A percentile compares a stretch with the other conserved stretches of the same genome.
These are phyloP conservation scores for Nerophis ophidion DNA, from an alignment of 2,113 vertebrate genomes.

Conservation along the genomic window DNA sequence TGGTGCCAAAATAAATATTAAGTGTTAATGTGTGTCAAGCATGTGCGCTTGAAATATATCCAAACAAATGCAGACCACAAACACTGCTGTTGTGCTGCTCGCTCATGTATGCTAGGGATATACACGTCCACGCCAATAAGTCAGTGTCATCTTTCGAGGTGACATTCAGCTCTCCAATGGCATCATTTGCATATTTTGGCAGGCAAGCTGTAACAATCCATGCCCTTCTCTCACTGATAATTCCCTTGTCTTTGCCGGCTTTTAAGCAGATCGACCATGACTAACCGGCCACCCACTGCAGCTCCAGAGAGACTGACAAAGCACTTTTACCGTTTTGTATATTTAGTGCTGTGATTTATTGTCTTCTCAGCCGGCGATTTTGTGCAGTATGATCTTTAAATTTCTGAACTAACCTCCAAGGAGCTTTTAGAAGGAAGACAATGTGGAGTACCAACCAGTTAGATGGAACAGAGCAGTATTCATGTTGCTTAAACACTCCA, in stretches of 20 bases:
- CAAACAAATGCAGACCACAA: slow-evolving; percentile 18
- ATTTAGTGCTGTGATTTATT: slow-evolving; percentile 20
- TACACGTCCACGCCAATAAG: background rate
- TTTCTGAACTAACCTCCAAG: background rate
- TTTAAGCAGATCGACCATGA: slow-evolving; percentile 11
- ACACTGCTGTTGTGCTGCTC: slow-evolving; percentile 3
- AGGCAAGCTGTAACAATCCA: slow-evolving; percentile 3
- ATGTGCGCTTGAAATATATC: slow-evolving; percentile 23
- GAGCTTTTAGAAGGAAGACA: background rate
- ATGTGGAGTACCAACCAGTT: background rate
- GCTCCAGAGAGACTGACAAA: slow-evolving; percentile 15
- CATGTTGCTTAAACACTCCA: too few relatives aligned
- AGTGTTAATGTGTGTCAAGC: background rate
- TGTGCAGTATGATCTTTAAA: slow-evolving; percentile 22
- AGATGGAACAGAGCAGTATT: background rate
- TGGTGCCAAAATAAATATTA: slow-evolving; percentile 15
- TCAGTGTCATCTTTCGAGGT: slow-evolving; percentile 19
- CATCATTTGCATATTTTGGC: slow-evolving; percentile 14
- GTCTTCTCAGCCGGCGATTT: slow-evolving; percentile 14
- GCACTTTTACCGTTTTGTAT: slow-evolving; percentile 28
- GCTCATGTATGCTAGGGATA: background rate
- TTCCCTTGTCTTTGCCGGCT: background rate
- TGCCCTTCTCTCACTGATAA: slow-evolving; percentile 10
- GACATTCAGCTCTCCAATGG: slow-evolving; percentile 25
- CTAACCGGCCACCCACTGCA: slow-evolving; percentile 15